phyloP scores from a whole-genome alignment of 2,888 invertebrate genomes.

The Pterostichus niger region DNA sequence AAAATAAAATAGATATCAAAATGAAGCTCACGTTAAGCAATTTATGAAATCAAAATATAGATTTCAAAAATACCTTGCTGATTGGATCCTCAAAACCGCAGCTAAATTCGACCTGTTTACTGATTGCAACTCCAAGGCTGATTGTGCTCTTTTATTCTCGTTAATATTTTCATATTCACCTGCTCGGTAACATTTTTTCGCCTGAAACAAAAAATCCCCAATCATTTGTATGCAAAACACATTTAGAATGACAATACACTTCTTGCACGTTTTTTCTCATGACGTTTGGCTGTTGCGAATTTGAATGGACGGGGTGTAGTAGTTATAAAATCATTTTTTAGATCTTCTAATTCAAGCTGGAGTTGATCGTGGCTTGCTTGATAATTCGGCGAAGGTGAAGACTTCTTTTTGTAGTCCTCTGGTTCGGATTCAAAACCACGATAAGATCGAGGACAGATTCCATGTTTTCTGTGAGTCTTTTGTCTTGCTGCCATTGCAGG shows the following conservation, averaged over 20 bases:
- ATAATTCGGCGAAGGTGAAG: conserved; percentile 71
- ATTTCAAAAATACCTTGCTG: conserved; percentile 77
- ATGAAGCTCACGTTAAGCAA: too few relatives aligned
- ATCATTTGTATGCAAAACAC: neutral
- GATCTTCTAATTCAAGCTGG: conserved; percentile 74
- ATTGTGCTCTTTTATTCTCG: conserved; percentile 70
- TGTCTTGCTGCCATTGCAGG: conserved; percentile 85
- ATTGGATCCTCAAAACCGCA: conserved; percentile 83
- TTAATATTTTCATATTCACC: conserved; percentile 58
- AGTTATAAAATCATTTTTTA: conserved; percentile 77
- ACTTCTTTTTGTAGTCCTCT: conserved; percentile 53
- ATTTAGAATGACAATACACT: conserved; percentile 46
- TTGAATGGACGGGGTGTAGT: conserved; percentile 75
- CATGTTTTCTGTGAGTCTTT: conserved; percentile 72
- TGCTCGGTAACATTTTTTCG: conserved; percentile 62
- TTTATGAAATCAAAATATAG: too few relatives aligned
- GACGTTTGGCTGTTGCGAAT: conserved; percentile 79
- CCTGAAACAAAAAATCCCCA: conserved; percentile 45
- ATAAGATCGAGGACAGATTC: conserved; percentile 74
- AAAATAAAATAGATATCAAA: too few relatives aligned
- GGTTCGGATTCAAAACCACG: conserved; percentile 70
- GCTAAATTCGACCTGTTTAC: conserved; percentile 83
- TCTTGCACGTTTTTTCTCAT: conserved; percentile 73
- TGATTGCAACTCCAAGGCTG: conserved; percentile 76
- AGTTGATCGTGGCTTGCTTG: conserved; percentile 75